Evolutionary conservation across 2,113 vertebrate genomes (phyloP), one percentile per base, ranked within the genome.

Genomic region (Thamnophis sirtalis): DNA sequence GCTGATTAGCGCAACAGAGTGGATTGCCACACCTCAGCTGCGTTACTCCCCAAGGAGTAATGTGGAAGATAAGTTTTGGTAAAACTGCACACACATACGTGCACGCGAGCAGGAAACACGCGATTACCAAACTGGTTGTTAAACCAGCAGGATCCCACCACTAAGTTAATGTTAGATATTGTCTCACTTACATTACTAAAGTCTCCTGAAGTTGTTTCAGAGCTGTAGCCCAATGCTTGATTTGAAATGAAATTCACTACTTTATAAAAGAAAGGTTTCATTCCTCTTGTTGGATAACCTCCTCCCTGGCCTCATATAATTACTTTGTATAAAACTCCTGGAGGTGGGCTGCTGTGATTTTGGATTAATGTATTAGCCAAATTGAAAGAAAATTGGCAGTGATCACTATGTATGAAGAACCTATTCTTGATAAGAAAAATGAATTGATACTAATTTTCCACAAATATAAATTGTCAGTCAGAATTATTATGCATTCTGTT

Each of bases 401-500:
- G 92, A 89, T 89, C 53, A 92, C 91, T 88, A n/a, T 63, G 7
- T 92, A 53, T 68, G 88, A 94, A 92, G 87, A 94, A 95, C 92
- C 58, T 94, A 73, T 90, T 28, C 43, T 33, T 43, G 90, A 95
- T 96, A 94, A 95, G 91, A 93, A 93, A 95, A 96, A 96, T 94
- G 93, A 93, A 94, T 91, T 91, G 87, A 58, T 93, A 60, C 93
- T 94, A 90, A 87, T 87, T 91, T 89, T 63, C 55, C 54, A 93
- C 86, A 94, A 97, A 94, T 94, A 80, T 91, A 92, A 92, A 88
- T 92, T 89, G 33, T 38, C 94, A n/a, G 63, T 96, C 93, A 94
- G 90, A 94, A 91, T 95, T 94, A 85, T 94, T 89, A 43, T 94
- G 33, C 48, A 92, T 94, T 95, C 60, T 95, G 51, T 19, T 89